Evolutionary conservation across 2,888 invertebrate genomes (phyloP).

Genomic region (Platypus cylindrus): DNA sequence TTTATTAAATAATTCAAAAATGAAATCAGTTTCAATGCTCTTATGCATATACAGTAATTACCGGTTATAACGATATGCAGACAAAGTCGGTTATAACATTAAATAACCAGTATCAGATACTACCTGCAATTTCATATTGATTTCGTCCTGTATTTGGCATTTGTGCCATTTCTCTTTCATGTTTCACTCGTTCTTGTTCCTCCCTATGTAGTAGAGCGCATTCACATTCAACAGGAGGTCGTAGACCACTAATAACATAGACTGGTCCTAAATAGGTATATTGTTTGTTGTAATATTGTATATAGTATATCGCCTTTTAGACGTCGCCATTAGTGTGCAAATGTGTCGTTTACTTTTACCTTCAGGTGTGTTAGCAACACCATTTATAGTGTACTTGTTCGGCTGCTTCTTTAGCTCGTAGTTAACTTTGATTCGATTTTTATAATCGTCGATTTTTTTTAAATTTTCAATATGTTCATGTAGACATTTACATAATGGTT

Average conservation of each 20-base stretch:
- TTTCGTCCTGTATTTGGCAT: conserved; percentile 24
- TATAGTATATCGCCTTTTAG: too few species aligned
- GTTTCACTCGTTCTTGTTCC: conserved; percentile 19
- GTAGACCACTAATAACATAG: conserved; percentile 20
- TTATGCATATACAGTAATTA: too few species aligned
- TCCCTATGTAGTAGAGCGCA: conserved; percentile 18
- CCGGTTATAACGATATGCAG: neutral
- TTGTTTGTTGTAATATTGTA: too few species aligned
- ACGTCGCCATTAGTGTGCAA: too few species aligned
- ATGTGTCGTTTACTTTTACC: conserved; percentile 14
- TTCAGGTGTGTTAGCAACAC: conserved; percentile 17
- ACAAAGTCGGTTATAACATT: too few species aligned
- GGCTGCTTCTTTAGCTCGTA: conserved; percentile 16
- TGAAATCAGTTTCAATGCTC: too few species aligned
- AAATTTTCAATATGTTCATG: conserved; percentile 17
- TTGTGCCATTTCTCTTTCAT: conserved; percentile 17
- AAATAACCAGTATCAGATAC: too few species aligned
- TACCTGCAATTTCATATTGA: conserved; percentile 19
- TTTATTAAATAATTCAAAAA: too few species aligned
- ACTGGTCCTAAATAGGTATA: conserved; percentile 17
- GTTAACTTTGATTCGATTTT: conserved; percentile 16
- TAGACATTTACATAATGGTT: conserved; percentile 19
- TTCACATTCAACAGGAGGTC: conserved; percentile 19
- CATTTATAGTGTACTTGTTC: conserved; percentile 21
- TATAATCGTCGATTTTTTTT: conserved; percentile 18